Evolutionary conservation across 1,140 invertebrate genomes (phyloP), one percentile per base, ranked within the genome.

Genomic region (Leptinotarsa texana): DNA sequence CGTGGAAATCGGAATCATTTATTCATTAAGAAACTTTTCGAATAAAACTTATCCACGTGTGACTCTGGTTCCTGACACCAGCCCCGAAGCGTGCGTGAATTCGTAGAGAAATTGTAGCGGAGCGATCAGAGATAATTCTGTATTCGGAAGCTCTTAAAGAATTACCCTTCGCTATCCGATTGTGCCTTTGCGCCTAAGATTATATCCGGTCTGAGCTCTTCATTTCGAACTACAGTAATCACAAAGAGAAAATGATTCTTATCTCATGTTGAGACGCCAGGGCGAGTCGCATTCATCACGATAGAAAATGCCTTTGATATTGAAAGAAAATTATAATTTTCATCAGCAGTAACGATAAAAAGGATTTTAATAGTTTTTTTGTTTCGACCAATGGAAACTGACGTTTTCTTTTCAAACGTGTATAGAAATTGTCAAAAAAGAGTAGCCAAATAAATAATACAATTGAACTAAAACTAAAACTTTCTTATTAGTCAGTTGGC

Each of bases 141-240:
- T 57, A 57, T 57, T 15, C 51, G 51, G 51, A 57, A 57, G 51
- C 51, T 57, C 51, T 57, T 5, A 57, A 57, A 57, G 51, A 57
- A 57, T 57, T 57, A 57, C 15, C 51, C n/a, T 15, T 17, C 5
- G 51, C 17, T 57, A 57, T 57, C 51, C 17, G 51, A 57, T 57
- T n/a, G 51, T 57, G 17, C n/a, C 51, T n/a, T 33, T 11, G 15
- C 51, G 11, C n/a, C n/a, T 18, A n/a, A 57, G 51, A 57, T 57
- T 57, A 57, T 57, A 57, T 57, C 51, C 51, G 51, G 51, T 57
- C 51, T 57, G n/a, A 57, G 51, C 51, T 57, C 51, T 57, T 57
- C 51, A 57, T 57, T 57, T 2, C 15, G 51, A 18, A 57, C n/a
- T 57, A 18, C n/a, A 57, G 51, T 57, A 17, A 57, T 57, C 13